Evolutionary conservation across 2,888 invertebrate genomes (phyloP), one percentile per base, ranked within the genome.

Genomic region (Boloria selene): DNA sequence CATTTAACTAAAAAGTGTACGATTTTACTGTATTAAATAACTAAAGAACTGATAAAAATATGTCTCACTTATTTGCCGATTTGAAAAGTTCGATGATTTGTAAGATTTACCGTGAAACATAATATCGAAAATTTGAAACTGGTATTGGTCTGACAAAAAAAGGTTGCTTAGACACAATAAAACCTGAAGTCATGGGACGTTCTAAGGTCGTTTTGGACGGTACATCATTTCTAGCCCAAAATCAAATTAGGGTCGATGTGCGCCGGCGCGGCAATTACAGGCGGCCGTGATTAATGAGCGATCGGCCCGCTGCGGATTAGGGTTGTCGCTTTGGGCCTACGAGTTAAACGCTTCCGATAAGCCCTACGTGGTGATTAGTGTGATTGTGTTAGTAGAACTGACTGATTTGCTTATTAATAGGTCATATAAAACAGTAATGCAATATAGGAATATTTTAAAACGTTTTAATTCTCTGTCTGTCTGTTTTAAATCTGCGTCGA

Each of bases 221-320:
- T 81, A 79, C 81, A 81, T 83, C 80, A 85, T 83, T 83, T 80
- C 85, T 82, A 84, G 78, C 80, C 84, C 82, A 83, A 87, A 90
- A 87, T 86, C 80, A 85, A 88, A 89, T 88, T 87, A 87, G 74
- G 72, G 74, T 74, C 76, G 72, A 75, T 71, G 80, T 75, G 82
- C 83, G 83, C 81, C 79, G 83, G 84, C 81, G 82, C 64, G 72
- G 88, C 87, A 87, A 88, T 90, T 88, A 89, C 86, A 82, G 82
- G 80, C 81, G 82, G 78, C 76, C 77, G 85, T 90, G 91, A 90
- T 90, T 90, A 91, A 90, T 88, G 90, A 89, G 86, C 86, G 83
- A 86, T 87, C 86, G 86, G 84, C 83, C 84, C 81, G 79, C 80
- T 79, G 78, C 74, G 69, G 65, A 65, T 60, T 71, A 76, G 77